Evolutionary conservation across 2,888 invertebrate genomes (phyloP).

Genomic region (Noctua janthe): DNA sequence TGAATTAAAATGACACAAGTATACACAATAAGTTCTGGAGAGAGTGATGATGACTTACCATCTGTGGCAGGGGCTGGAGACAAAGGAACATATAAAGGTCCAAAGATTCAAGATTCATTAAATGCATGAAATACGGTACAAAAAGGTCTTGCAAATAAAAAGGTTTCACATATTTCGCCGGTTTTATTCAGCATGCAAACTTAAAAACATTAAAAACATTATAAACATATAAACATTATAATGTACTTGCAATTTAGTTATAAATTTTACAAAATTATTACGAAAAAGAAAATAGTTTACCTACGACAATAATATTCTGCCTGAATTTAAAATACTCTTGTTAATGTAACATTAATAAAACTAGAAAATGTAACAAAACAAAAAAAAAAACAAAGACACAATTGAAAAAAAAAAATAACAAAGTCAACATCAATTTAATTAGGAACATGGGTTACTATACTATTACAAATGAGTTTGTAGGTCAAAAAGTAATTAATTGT

Average conservation of each 20-base stretch:
- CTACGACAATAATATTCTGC: neutral
- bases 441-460: neutral
- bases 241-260: neutral
- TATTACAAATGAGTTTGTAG: too few relatives aligned
- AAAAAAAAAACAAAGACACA: neutral
- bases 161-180: neutral
- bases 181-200: neutral
- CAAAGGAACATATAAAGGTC: neutral
- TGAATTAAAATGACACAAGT: constrained; percentile 17
- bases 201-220: neutral
- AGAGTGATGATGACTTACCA: constrained; percentile 31
- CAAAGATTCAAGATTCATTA: neutral
- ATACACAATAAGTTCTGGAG: constrained; percentile 34
- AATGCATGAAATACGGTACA: neutral
- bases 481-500: too few relatives aligned
- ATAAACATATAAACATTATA: too few relatives aligned
- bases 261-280: neutral
- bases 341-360: neutral
- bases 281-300: neutral
- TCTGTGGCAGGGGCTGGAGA: neutral
- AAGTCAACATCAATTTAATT: neutral
- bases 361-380: neutral
- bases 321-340: neutral
- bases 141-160: neutral
- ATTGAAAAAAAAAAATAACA: neutral